Conservation (phyloP, 2,797 vertebrate genomes). For the Apogon talboti region DNA sequence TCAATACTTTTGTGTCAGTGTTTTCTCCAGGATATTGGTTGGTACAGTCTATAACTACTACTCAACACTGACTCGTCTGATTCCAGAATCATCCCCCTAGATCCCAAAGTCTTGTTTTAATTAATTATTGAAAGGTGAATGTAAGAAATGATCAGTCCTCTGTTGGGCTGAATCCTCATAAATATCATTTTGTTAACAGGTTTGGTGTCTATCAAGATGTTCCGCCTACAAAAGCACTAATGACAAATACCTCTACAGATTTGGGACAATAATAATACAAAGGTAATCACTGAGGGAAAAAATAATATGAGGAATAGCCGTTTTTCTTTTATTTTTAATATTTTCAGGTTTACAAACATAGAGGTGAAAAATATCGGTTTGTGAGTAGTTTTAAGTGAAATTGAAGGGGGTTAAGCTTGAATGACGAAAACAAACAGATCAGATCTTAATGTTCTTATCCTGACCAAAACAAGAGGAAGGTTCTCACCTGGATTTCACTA, state of each 20-base stretch:
- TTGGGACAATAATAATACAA: too few species aligned
- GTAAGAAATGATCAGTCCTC: background rate
- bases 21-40: background rate
- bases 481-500: too few species aligned
- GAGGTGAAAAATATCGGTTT: too few species aligned
- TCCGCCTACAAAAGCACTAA: too few species aligned
- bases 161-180: background rate
- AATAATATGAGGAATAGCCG: background rate
- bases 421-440: too few species aligned
- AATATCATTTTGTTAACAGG: background rate
- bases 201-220: too few species aligned
- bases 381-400: too few species aligned
- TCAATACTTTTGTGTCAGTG: slow-evolving; percentile 7
- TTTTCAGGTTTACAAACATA: background rate
- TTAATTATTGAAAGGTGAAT: background rate
- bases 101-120: background rate
- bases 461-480: too few species aligned
- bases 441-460: too few species aligned
- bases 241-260: too few species aligned
- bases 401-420: too few species aligned
- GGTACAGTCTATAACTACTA: background rate
- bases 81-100: background rate
- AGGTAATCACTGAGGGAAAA: too few species aligned
- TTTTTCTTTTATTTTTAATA: background rate
- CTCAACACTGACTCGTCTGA: background rate